Evolutionary conservation across 2,888 invertebrate species (phyloP), one percentile per base, ranked within the genome.

Genomic region (Amitus sp.): DNA sequence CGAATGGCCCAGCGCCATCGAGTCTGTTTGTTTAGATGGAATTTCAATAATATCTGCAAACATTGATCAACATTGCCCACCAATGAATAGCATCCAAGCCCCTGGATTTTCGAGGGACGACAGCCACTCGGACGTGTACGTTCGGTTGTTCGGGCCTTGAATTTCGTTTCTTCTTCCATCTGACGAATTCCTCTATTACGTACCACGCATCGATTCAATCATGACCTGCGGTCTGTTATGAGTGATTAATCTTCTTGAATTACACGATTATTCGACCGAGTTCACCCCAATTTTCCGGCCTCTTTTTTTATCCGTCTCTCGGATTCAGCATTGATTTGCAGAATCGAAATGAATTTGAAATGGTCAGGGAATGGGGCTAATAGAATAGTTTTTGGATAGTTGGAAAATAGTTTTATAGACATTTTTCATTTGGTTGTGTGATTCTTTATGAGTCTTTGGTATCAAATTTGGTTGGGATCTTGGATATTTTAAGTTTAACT

Each of bases 1-100:
- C 68, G 68, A 67, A 59, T 64, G 51, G 66, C 55, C 59, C 33
- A 51, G 70, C 63, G 64, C 66, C 72, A 66, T 67, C 53, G 54
- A 64, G 59, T 66, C 67, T 75, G 74, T 79, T 80, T 77, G 75
- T 78, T 79, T 78, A 77, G 76, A 79, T 74, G 65, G 73, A 72
- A 74, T 75, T 75, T 76, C 74, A 75, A 78, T 78, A 77, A 79
- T 78, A 77, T 77, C 72, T 69, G 54, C 59, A 53, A 60, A 56
- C 62, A 64, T 68, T 66, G 54, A 68, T 68, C 64, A 65, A 62
- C 64, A 64, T 64, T 59, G 55, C 55, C 56, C 52, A 55, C 39
- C n/a, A n/a, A n/a, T 40, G 48, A 48, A 59, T 56, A 56, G 52
- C 59, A 56, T 63, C 52, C 59, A 63, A 63, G 59, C 13, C 15